A percentile compares a stretch with the other conserved stretches of the same genome.
These are phyloP conservation scores for Andricus quercusramuli DNA, from an alignment of 2,888 invertebrate genomes.

Conservation along the genomic window DNA sequence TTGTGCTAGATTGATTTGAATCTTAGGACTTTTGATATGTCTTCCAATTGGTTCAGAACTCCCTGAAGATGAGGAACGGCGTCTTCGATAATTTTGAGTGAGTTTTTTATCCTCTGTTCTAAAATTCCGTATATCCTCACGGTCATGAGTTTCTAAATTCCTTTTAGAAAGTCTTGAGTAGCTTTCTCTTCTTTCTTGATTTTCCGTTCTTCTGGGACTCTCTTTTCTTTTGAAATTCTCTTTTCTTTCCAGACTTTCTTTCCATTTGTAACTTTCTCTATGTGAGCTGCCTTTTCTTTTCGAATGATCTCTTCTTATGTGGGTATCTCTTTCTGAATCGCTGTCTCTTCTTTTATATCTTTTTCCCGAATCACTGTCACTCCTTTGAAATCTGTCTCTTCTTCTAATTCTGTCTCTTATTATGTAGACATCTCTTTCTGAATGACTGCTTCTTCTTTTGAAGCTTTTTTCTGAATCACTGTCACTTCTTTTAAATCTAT, in stretches of 20 bases:
- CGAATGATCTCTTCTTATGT: neutral
- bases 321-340: neutral
- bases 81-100: neutral
- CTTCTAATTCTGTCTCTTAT: neutral
- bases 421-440: neutral
- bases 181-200: neutral
- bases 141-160: neutral
- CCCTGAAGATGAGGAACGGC: neutral
- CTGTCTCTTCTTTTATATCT: neutral
- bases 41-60: neutral
- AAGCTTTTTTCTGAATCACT: too few species aligned
- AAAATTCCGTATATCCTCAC: neutral
- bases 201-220: neutral
- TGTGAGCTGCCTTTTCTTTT: neutral
- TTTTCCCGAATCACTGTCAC: neutral
- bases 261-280: neutral
- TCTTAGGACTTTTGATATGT: neutral
- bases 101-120: neutral
- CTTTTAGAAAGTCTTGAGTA: neutral
- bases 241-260: neutral
- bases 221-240: neutral
- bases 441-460: too few species aligned
- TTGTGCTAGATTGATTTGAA: neutral
- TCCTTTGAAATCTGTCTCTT: neutral
- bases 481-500: too few species aligned